Conservation (phyloP, 2,888 invertebrate genomes). For the Rhagium mordax region DNA sequence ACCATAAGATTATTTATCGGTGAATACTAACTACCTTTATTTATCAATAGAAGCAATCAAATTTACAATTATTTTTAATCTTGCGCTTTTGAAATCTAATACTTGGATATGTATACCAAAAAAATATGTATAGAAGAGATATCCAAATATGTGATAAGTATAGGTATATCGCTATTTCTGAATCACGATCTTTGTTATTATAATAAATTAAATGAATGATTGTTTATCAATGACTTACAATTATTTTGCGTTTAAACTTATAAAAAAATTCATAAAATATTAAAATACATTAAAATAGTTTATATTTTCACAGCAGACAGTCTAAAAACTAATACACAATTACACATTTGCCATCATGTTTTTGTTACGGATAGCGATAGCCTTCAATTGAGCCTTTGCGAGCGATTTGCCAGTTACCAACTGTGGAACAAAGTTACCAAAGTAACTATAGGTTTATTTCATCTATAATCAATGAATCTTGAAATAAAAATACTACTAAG, state of each 20-base stretch:
- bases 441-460: not conserved
- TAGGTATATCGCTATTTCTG: not conserved
- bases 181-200: not conserved
- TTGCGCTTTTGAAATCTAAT: no score
- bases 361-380: constrained; percentile 35
- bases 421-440: constrained; percentile 2
- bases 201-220: not conserved
- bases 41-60: no score
- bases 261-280: constrained; percentile 11
- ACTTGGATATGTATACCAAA: no score
- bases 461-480: not conserved
- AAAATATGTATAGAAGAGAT: no score
- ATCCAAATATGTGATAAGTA: constrained; percentile 11
- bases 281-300: not conserved
- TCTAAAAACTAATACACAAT: constrained; percentile 7
- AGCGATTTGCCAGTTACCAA: constrained; percentile 11
- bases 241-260: constrained; percentile 35
- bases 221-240: constrained; percentile 1
- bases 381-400: constrained; percentile 24
- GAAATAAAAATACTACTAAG: not conserved
- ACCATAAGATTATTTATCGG: not conserved
- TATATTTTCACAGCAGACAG: not conserved
- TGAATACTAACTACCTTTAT: no score
- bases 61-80: no score
- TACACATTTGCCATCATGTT: constrained; percentile 31